A percentile compares a stretch with the other conserved stretches of the same genome.
phyloP scores from a whole-genome alignment of 2,888 invertebrate species.

The Pollenia labialis region DNA sequence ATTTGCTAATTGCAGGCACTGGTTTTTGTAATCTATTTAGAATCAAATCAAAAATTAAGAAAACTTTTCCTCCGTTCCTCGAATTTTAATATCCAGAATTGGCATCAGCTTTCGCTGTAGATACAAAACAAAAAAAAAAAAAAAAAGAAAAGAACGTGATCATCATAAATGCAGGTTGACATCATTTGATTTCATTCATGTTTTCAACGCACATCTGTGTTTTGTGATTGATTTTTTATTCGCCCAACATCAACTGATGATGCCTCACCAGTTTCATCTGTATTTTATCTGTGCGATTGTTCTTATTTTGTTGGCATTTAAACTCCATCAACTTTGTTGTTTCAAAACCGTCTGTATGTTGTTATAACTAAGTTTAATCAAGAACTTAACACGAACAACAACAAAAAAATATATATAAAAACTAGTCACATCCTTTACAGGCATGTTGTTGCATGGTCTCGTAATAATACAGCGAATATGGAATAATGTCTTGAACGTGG shows the following conservation, averaged over 20 bases:
- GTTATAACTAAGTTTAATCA: background rate
- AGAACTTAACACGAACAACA: constrained; percentile 43
- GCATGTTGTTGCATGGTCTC: constrained; percentile 69
- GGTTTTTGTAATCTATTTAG: background rate
- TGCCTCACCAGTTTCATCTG: background rate
- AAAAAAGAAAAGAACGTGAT: constrained; percentile 51
- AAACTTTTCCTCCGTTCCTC: background rate
- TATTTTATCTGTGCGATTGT: constrained; percentile 17
- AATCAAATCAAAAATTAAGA: background rate
- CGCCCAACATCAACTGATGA: constrained; percentile 18
- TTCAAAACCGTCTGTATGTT: constrained; percentile 3
- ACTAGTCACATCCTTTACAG: constrained; percentile 71
- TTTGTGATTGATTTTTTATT: constrained; percentile 60
- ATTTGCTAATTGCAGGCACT: no score
- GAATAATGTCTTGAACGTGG: constrained; percentile 72
- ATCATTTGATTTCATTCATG: constrained; percentile 71
- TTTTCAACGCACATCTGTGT: constrained; percentile 67
- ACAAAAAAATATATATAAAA: constrained; percentile 41
- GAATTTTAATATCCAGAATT: background rate
- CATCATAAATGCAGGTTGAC: constrained; percentile 68
- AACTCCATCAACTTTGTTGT: constrained; percentile 47
- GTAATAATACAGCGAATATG: constrained; percentile 67
- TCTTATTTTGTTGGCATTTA: constrained; percentile 43
- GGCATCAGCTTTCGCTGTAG: constrained; percentile 15
- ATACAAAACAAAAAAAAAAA: background rate